phyloP scores from a whole-genome alignment of 2,113 vertebrate species.

The Mungos mungo region DNA sequence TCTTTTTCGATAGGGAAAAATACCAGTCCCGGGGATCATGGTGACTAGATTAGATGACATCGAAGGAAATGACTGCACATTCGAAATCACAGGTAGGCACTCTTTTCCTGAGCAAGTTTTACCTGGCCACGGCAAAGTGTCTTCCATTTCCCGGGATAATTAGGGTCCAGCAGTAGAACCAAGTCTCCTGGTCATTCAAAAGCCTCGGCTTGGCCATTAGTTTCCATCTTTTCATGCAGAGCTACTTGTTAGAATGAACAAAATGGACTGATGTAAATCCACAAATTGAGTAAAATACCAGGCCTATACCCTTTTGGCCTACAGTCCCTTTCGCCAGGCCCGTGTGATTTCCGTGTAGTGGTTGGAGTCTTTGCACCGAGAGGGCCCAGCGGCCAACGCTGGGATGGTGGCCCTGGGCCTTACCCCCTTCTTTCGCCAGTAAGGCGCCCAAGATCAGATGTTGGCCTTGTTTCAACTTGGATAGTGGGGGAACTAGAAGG shows the following conservation, averaged over 20 bases:
- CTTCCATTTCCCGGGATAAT: constrained; percentile 44
- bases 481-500: background rate
- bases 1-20: constrained; percentile 87
- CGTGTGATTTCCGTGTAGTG: background rate
- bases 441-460: background rate
- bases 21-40: constrained; percentile 90
- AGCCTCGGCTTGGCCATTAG: constrained; percentile 52
- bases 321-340: background rate
- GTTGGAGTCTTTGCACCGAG: background rate
- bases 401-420: background rate
- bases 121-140: background rate
- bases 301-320: background rate
- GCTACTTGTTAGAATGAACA: constrained; percentile 6
- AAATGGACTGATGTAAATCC: constrained; percentile 24
- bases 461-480: constrained; percentile 16
- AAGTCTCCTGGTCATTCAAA: background rate
- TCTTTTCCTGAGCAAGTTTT: constrained; percentile 56
- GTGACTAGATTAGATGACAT: constrained; percentile 92
- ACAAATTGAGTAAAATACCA: constrained; percentile 28
- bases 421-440: background rate
- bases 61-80: constrained; percentile 89
- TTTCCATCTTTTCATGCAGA: constrained; percentile 59
- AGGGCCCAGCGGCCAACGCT: background rate
- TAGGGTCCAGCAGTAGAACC: background rate
- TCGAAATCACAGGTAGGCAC: constrained; percentile 95